Evolutionary conservation across 2,888 invertebrate genomes (phyloP).

Genomic region (Tenthredo notha): DNA sequence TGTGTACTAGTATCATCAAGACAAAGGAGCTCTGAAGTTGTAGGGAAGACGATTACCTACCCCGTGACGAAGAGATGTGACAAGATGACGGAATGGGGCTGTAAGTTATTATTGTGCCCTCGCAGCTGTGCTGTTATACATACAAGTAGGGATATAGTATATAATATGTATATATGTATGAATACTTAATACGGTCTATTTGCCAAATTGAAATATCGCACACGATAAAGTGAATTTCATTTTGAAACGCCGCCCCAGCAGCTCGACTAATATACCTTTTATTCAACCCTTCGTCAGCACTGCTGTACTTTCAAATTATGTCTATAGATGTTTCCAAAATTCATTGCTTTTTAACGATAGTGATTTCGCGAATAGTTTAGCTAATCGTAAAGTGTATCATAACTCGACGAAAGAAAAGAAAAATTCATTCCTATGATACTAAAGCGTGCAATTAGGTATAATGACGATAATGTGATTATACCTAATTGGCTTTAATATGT

Average conservation of each 20-base stretch:
- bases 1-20: neutral
- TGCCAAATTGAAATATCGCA: neutral
- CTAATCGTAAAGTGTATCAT: neutral
- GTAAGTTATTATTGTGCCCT: neutral
- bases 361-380: neutral
- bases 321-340: neutral
- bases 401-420: neutral
- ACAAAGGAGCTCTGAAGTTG: neutral
- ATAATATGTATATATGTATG: neutral
- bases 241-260: neutral
- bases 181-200: neutral
- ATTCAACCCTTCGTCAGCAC: neutral
- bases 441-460: too few species aligned
- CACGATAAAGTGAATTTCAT: neutral
- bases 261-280: neutral
- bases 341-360: neutral
- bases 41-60: neutral
- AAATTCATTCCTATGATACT: neutral
- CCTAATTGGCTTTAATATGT: too few species aligned
- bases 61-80: neutral
- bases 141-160: neutral
- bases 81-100: conserved; percentile 19
- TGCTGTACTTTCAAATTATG: neutral
- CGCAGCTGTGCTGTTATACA: neutral
- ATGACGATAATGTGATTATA: neutral